Percentiles rank a stretch among this genome's conserved stretches.
Conservation (phyloP, 2,113 vertebrate species). For the Ictidomys tridecemlineatus region DNA sequence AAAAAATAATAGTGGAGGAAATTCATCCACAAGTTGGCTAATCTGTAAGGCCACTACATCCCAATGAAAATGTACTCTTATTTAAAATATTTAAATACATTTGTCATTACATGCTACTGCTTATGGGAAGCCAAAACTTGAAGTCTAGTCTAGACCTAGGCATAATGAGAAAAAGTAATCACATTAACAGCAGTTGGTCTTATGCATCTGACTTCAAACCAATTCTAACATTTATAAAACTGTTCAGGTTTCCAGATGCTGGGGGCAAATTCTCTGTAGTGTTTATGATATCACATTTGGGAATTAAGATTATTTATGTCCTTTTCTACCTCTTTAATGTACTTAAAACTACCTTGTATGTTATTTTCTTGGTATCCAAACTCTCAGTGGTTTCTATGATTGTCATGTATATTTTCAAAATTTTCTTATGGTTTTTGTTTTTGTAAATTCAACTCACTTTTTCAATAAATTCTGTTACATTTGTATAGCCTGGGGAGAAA, state of each 20-base stretch:
- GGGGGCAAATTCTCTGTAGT: conserved; percentile 73
- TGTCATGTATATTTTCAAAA: conserved; percentile 1
- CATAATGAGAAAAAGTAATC: conserved; percentile 75
- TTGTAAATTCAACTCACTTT: conserved; percentile 17
- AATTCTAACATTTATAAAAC: conserved; percentile 78
- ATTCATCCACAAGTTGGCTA: conserved; percentile 22
- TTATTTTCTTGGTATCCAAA: conserved; percentile 55
- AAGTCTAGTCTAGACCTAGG: conserved; percentile 41
- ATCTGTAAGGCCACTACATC: conserved; percentile 66
- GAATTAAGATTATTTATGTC: conserved; percentile 79
- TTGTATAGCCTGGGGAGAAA: background rate
- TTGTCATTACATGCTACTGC: conserved; percentile 54
- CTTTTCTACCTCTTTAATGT: conserved; percentile 55
- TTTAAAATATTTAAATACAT: conserved; percentile 70
- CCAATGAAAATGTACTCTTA: conserved; percentile 62
- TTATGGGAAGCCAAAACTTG: conserved; percentile 70
- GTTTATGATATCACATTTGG: conserved; percentile 70
- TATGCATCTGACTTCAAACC: conserved; percentile 79
- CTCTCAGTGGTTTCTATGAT: conserved; percentile 4
- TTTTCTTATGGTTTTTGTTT: conserved; percentile 23
- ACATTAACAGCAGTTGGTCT: conserved; percentile 82
- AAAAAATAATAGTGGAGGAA: conserved; percentile 66
- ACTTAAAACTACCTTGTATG: conserved; percentile 61
- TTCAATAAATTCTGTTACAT: background rate
- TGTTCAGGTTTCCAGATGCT: conserved; percentile 67